These are phyloP conservation scores for Echinometra lucunter DNA, from an alignment of 53 echinoderm and acorn worm genomes.

Conservation along the genomic window DNA sequence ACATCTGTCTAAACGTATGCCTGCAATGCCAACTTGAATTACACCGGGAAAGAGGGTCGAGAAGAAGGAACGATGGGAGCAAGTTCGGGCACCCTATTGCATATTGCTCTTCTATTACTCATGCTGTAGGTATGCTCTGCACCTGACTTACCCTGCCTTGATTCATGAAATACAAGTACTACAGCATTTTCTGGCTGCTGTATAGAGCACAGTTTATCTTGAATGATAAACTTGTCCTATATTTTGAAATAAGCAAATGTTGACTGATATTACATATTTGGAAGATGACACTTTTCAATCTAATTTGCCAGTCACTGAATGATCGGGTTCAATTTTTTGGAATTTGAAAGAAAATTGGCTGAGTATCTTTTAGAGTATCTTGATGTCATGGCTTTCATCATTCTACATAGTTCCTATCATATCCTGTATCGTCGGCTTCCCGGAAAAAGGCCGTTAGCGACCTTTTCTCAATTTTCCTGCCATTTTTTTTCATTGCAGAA, in stretches of 20 bases:
- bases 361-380: background rate
- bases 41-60: slow-evolving; percentile 9
- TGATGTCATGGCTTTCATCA: background rate
- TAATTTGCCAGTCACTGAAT: background rate
- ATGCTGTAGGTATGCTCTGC: background rate
- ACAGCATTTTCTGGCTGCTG: background rate
- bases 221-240: background rate
- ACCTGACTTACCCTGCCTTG: background rate
- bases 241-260: background rate
- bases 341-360: too few species aligned
- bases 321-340: too few species aligned
- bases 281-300: background rate
- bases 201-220: background rate
- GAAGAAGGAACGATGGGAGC: background rate
- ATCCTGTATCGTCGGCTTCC: too few species aligned
- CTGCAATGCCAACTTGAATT: slow-evolving; percentile 55
- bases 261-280: background rate
- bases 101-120: background rate
- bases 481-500: too few species aligned
- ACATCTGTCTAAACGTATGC: slow-evolving; percentile 63
- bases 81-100: background rate
- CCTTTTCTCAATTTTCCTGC: too few species aligned
- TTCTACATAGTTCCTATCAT: background rate
- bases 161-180: background rate
- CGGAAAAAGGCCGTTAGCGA: too few species aligned